A percentile compares a stretch with the other conserved stretches of the same genome.
phyloP scores from a whole-genome alignment of 1,140 invertebrate species.

The Campodea augens region DNA sequence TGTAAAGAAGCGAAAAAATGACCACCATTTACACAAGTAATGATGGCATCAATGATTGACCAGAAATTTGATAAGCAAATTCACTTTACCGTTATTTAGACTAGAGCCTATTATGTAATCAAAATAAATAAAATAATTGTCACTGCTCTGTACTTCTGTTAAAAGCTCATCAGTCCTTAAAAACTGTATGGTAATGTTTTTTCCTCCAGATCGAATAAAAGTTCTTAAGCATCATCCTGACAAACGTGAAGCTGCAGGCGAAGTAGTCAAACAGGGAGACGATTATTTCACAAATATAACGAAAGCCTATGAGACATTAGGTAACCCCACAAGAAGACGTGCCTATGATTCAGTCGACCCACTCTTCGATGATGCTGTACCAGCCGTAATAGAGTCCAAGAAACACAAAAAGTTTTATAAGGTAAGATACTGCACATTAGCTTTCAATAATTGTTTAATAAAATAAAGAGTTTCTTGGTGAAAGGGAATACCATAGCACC shows the following conservation, averaged over 20 bases:
- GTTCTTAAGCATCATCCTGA: slow-evolving; percentile 95
- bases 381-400: slow-evolving; percentile 42
- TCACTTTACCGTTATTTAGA: not conserved
- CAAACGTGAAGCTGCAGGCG: slow-evolving; percentile 74
- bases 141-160: too few species aligned
- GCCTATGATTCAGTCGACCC: slow-evolving; percentile 95
- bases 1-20: too few species aligned
- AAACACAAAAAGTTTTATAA: slow-evolving; percentile 74
- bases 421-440: too few species aligned
- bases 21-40: too few species aligned
- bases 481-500: too few species aligned
- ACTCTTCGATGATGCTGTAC: slow-evolving; percentile 75
- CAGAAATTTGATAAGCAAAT: too few species aligned
- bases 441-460: too few species aligned
- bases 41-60: too few species aligned
- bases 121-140: too few species aligned
- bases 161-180: too few species aligned
- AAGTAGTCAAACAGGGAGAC: slow-evolving; percentile 62
- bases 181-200: slow-evolving; percentile 9
- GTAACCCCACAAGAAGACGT: slow-evolving; percentile 55
- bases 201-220: slow-evolving; percentile 46
- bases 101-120: too few species aligned
- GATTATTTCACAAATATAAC: slow-evolving; percentile 99
- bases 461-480: too few species aligned
- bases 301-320: slow-evolving; percentile 84